Conservation (phyloP, 2,113 vertebrate genomes). For the Platysternon megacephalum region DNA sequence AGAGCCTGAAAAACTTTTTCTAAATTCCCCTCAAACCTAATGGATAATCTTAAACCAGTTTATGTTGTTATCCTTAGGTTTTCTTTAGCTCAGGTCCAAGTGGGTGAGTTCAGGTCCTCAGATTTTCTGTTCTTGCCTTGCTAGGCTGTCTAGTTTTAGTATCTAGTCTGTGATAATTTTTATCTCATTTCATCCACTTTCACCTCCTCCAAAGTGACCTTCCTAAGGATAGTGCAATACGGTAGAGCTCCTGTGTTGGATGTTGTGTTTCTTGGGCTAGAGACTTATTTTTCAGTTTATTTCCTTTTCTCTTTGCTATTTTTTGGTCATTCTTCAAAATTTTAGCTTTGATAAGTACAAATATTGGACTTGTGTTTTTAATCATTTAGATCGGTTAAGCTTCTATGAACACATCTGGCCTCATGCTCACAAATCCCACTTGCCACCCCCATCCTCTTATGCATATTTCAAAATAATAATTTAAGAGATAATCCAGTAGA, state of each 20-base stretch:
- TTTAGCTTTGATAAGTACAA: background rate
- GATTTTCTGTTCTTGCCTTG: background rate
- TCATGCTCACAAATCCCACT: slow-evolving; percentile 48
- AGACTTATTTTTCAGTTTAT: background rate
- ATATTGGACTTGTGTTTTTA: background rate
- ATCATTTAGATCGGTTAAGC: slow-evolving; percentile 30
- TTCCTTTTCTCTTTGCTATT: background rate
- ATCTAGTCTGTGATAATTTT: background rate
- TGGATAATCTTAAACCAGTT: background rate
- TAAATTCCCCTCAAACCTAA: background rate
- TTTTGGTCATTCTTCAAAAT: slow-evolving; percentile 33
- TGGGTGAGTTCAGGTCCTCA: background rate
- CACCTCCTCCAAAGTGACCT: background rate
- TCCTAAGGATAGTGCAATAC: background rate
- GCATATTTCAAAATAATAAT: slow-evolving; percentile 66
- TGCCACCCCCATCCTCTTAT: slow-evolving; percentile 11
- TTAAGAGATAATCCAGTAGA: slow-evolving; percentile 58
- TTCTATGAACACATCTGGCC: slow-evolving; percentile 53
- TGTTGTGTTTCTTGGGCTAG: background rate
- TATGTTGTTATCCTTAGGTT: background rate
- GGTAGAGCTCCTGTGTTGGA: background rate
- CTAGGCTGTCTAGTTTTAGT: background rate
- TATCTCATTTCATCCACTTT: background rate
- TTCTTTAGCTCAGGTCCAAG: background rate
- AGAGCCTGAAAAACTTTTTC: background rate